Evolutionary conservation across 2,888 invertebrate species (phyloP).

Genomic region (Drosophila nr. medialis): DNA sequence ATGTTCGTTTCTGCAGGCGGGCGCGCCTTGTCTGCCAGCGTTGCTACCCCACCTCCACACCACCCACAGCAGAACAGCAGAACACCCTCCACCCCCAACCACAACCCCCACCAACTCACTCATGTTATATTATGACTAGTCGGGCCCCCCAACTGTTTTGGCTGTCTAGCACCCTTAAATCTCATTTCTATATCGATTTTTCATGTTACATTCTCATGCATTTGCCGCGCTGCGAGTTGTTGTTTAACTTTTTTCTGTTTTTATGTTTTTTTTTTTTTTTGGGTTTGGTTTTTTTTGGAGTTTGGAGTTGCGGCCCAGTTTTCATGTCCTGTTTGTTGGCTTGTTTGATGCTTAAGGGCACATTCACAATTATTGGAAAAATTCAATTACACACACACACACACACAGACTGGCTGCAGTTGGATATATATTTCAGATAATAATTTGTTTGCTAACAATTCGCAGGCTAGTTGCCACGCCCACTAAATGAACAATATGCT

Average conservation of each 20-base stretch:
- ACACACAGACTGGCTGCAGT: slow-evolving; percentile 3
- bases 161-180: slow-evolving; percentile 78
- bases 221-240: slow-evolving; percentile 19
- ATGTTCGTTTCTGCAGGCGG: slow-evolving; percentile 52
- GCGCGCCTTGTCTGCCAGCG: slow-evolving; percentile 41
- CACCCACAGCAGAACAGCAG: not conserved
- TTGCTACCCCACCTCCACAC: not conserved
- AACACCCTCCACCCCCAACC: not conserved
- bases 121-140: slow-evolving; percentile 28
- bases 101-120: not conserved
- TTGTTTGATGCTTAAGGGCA: slow-evolving; percentile 56
- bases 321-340: slow-evolving; percentile 30
- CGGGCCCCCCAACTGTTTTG: slow-evolving; percentile 10
- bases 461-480: slow-evolving; percentile 55
- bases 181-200: slow-evolving; percentile 78
- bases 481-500: slow-evolving; percentile 66
- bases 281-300: slow-evolving; percentile 8
- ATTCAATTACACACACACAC: slow-evolving; percentile 1
- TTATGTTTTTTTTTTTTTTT: slow-evolving; percentile 1
- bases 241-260: not conserved
- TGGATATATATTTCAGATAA: not conserved
- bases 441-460: slow-evolving; percentile 24
- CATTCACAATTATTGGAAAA: slow-evolving; percentile 58
- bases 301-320: slow-evolving; percentile 51
- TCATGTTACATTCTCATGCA: slow-evolving; percentile 68